Evolutionary conservation across 2,113 vertebrate species (phyloP).

Genomic region (Galemys pyrenaicus): DNA sequence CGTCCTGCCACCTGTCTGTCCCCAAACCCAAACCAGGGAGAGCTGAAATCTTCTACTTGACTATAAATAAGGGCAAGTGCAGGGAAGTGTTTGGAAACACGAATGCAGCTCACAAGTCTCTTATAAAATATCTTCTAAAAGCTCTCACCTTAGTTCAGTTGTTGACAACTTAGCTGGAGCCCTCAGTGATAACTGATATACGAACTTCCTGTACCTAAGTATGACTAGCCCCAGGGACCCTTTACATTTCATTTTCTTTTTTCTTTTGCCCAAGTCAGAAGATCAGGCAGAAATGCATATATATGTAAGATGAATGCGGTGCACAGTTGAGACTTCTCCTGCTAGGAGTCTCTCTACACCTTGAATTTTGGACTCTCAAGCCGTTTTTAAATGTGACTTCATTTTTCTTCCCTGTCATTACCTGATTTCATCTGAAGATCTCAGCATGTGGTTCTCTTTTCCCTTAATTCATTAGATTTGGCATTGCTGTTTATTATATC

Average conservation of each 20-base stretch:
- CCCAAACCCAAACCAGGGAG: fast-evolving
- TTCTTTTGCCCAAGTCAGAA: not conserved
- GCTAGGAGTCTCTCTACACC: slow-evolving; percentile 63
- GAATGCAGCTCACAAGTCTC: not conserved
- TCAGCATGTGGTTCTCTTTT: slow-evolving; percentile 77
- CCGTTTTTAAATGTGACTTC: slow-evolving; percentile 55
- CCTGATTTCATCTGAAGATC: slow-evolving; percentile 81
- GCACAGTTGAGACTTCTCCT: slow-evolving; percentile 38
- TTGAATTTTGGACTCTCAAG: slow-evolving; percentile 55
- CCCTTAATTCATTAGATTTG: slow-evolving; percentile 83
- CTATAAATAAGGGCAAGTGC: not conserved
- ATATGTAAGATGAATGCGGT: not conserved
- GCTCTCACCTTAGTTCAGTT: not conserved
- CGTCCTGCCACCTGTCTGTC: not conserved
- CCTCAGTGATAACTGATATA: not conserved
- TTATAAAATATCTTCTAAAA: slow-evolving; percentile 35
- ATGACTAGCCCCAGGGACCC: slow-evolving; percentile 1
- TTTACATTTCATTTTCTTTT: slow-evolving; percentile 53
- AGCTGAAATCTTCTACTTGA: not conserved
- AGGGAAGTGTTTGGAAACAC: slow-evolving; percentile 20
- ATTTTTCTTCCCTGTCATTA: slow-evolving; percentile 83
- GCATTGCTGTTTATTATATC: slow-evolving; percentile 82
- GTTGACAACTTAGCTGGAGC: not conserved
- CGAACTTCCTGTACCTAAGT: not conserved
- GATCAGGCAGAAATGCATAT: not conserved